Evolutionary conservation across 2,797 vertebrate genomes (phyloP), one percentile per base, ranked within the genome.

Genomic region (Anguilla megastoma): DNA sequence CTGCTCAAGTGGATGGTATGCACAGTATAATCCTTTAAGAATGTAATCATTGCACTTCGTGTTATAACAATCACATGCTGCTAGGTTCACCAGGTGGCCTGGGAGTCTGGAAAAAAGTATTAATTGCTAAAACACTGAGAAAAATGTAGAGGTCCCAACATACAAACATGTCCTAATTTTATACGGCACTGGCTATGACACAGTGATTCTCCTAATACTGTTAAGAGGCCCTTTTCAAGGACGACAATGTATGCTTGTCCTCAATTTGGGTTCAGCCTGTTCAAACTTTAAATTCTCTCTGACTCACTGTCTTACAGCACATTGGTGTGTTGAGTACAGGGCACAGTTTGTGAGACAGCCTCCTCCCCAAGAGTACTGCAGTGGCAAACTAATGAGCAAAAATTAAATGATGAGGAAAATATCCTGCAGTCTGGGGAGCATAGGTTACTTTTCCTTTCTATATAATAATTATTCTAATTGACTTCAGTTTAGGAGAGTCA

Each of bases 11-110:
- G 36, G 33, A 80, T 24, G 10, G 24, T 82, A 82, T 82, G 79
- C 50, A 9, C 79, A n/a, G 79, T 12, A 24, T 82, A 50, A 82
- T 82, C 79, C 79, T 82, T 82, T 82, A 48, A 82, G 18, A 48
- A n/a, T 21, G 18, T 45, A 82, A 33, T 45, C 18, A 21, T 21
- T 41, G 79, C 21, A 21, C 45, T 50, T 14, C 21, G 9, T 82
- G n/a, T 82, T 48, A 82, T 48, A 82, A 50, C 33, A 18, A n/a
- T 82, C 41, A 50, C 79, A 50, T 82, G 79, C 2, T 48, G 76
- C 6, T 4, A 12, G 7, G 18, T 48, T 80, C 74, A 79, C 0
- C 45, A n/a, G 79, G 41, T n/a, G 2, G 79, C 6, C 79, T 45
- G 12, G 79, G 41, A 82, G 41, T 50, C 4, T 10, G 6, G 14